Base-by-base conservation (phyloP, 2,888 invertebrate species). In the Drosophila leonis region DNA sequence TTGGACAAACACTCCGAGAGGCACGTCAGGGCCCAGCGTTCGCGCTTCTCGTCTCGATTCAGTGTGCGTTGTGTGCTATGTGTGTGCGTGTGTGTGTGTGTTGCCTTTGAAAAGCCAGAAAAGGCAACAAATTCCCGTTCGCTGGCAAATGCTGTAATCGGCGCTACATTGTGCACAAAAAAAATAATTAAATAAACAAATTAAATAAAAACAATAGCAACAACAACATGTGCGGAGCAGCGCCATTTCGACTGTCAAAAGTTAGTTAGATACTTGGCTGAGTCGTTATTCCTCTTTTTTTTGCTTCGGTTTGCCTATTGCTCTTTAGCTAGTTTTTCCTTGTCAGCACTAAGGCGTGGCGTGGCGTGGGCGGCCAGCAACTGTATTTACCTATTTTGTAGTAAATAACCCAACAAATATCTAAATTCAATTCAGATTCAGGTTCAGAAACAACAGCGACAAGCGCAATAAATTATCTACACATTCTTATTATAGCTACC, bases 1-100 rank as follows among this genome's bases (percentile, higher is more conserved):
- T 90, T 91, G 92, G 91, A 91, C 90, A 90, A 91, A 92, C 92
- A 91, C 91, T 92, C 91, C 92, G 92, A 92, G 91, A 89, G 92
- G 89, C 91, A 92, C 91, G 90, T 84, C 88, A 91, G 91, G 89
- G 90, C 83, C 88, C 77, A 83, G 89, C 89, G 90, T 91, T 90
- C 91, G 91, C 90, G 90, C 87, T 82, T 73, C 84, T 80, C 88
- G 88, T 86, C 78, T 84, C 89, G 90, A 62, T 69, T 70, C 71
- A 65, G 84, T 83, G 73, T 81, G 90, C 72, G 83, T 83, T 74
- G 84, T 86, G 78, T 63, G 69, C 60, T 83, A 64, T 63, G 67
- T 63, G 68, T 65, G 60, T 75, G 83, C 48, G 54, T 56, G 66
- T 55, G 56, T 67, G 66, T 63, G 64, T 64, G 66, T 55, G n/a